These are phyloP conservation scores for Erethizon dorsatum DNA, from an alignment of 2,797 vertebrate species.

Conservation along the genomic window DNA sequence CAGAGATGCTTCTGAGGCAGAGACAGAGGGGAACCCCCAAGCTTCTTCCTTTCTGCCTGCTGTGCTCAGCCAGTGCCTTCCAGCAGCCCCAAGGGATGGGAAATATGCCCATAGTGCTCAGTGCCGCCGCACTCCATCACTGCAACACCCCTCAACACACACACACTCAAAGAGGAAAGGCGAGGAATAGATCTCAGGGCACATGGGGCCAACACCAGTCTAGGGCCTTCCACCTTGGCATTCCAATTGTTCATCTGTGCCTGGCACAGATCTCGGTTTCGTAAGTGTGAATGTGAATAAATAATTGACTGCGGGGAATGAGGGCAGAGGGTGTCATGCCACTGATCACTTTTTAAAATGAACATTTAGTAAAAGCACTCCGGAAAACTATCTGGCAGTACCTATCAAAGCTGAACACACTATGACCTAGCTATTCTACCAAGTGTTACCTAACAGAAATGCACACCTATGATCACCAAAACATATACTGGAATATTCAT, in stretches of 20 bases:
- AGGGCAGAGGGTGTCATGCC: not conserved
- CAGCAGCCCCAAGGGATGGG: not conserved
- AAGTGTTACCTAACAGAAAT: not conserved
- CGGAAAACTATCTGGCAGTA: not conserved
- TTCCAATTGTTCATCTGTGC: not conserved
- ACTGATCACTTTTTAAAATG: not conserved
- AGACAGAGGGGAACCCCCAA: rapidly evolving
- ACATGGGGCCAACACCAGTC: not conserved
- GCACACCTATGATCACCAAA: not conserved
- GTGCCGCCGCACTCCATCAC: rapidly evolving
- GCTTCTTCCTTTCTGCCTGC: not conserved
- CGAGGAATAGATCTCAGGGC: not conserved
- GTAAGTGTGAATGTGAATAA: not conserved
- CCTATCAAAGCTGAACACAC: not conserved
- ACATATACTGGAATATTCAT: not conserved
- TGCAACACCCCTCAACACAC: not conserved
- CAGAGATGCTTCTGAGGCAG: not conserved
- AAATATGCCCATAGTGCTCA: not conserved
- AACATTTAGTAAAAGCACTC: not conserved
- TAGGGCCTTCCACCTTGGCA: not conserved
- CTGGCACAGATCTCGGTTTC: not conserved
- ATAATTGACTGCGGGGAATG: not conserved
- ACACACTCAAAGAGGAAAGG: not conserved
- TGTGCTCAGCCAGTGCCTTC: not conserved
- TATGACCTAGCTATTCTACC: not conserved